Conservation (phyloP, 2,888 invertebrate species). For the Rugalucina vietnamica region DNA sequence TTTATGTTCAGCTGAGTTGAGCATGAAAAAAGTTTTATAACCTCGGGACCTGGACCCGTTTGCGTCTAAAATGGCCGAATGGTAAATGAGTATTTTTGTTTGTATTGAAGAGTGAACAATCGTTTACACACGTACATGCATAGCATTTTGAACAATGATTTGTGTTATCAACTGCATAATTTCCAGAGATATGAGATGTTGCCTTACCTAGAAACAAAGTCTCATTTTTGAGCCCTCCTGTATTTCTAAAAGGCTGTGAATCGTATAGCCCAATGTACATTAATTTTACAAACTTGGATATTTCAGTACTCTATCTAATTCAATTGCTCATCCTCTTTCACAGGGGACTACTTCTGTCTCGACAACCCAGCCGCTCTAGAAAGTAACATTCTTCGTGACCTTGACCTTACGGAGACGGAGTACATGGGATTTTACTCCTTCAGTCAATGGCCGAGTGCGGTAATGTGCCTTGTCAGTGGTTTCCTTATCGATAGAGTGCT, state of each 20-base stretch:
- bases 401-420: constrained; percentile 32
- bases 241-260: no score
- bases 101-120: background rate
- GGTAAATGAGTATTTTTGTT: no score
- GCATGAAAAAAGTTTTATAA: no score
- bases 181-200: background rate
- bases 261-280: background rate
- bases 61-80: no score
- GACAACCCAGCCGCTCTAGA: constrained; percentile 44
- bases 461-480: constrained; percentile 6
- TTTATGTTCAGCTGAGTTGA: no score
- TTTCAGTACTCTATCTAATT: background rate
- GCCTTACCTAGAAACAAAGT: no score
- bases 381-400: constrained; percentile 34
- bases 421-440: constrained; percentile 47
- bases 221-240: no score
- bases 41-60: no score
- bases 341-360: constrained; percentile 43
- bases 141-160: background rate
- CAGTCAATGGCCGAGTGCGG: constrained; percentile 34
- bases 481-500: constrained; percentile 87
- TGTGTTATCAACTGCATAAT: background rate
- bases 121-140: background rate
- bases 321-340: background rate
- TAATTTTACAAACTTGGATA: background rate